phyloP scores from a whole-genome alignment of 2,113 vertebrate species.

The Grammomys dolichurus region DNA sequence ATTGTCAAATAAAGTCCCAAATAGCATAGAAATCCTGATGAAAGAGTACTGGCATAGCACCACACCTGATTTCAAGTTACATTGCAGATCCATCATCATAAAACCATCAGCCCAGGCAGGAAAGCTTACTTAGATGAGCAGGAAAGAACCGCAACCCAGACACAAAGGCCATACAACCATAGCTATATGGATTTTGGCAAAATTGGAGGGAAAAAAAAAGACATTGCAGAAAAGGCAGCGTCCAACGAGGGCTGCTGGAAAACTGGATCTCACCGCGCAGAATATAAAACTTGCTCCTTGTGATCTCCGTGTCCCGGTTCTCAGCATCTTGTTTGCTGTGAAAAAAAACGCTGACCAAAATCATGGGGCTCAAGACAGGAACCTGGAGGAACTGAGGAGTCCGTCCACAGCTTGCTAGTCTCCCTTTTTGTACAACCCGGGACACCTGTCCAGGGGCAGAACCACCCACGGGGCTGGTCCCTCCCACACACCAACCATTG shows the following conservation, averaged over 20 bases:
- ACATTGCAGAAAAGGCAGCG: background rate
- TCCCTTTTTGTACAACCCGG: background rate
- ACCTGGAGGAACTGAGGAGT: no score
- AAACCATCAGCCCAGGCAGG: background rate
- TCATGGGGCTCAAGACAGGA: background rate
- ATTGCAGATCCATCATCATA: background rate
- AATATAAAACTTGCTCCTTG: background rate
- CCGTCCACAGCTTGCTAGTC: background rate
- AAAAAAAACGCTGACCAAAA: background rate
- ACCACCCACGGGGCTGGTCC: background rate
- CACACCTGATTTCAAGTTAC: background rate
- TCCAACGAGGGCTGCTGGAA: background rate
- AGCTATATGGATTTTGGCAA: background rate
- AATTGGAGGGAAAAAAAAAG: background rate
- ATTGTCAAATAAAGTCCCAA: background rate
- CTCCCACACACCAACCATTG: background rate
- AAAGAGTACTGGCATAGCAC: background rate
- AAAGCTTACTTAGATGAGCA: background rate
- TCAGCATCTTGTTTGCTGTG: background rate
- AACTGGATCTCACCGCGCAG: background rate
- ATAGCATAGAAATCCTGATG: background rate
- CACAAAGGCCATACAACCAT: background rate
- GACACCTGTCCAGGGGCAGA: background rate
- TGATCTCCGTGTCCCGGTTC: background rate
- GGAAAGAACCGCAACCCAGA: background rate